Percentiles rank a stretch among this genome's conserved stretches.
phyloP scores from a whole-genome alignment of 2,113 vertebrate genomes.

The Syngnathus scovelli region DNA sequence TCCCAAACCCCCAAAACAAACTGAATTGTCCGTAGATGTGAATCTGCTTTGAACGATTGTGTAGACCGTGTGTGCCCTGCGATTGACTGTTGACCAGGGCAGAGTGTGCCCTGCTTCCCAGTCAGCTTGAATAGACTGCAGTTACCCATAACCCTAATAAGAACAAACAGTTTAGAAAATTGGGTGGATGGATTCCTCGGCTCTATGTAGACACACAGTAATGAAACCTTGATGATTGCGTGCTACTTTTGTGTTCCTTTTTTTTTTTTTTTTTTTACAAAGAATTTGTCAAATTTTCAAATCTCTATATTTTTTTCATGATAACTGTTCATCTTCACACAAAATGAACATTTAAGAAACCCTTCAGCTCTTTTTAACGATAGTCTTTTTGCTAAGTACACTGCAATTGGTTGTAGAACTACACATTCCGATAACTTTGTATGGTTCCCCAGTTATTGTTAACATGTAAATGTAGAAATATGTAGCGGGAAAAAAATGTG shows the following conservation, averaged over 20 bases:
- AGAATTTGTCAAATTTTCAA: background rate
- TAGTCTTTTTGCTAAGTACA: background rate
- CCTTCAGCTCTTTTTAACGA: background rate
- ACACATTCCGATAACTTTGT: background rate
- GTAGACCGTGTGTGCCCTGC: background rate
- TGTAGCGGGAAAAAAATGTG: too few species aligned
- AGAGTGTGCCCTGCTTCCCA: too few species aligned
- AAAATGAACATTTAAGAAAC: background rate
- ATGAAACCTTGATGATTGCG: too few species aligned
- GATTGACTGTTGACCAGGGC: background rate
- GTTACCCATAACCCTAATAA: too few species aligned
- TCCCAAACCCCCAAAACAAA: background rate
- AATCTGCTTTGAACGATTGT: background rate
- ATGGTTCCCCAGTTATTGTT: too few species aligned
- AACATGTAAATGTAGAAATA: too few species aligned
- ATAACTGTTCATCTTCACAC: background rate
- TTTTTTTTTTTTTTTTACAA: background rate
- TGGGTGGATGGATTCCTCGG: too few species aligned
- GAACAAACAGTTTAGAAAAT: too few species aligned
- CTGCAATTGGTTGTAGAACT: background rate
- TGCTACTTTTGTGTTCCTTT: too few species aligned
- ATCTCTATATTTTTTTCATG: background rate
- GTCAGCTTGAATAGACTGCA: too few species aligned
- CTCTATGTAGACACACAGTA: too few species aligned
- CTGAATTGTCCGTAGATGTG: background rate